phyloP scores from a whole-genome alignment of 2,888 invertebrate genomes.

The Nephrotoma flavescens region DNA sequence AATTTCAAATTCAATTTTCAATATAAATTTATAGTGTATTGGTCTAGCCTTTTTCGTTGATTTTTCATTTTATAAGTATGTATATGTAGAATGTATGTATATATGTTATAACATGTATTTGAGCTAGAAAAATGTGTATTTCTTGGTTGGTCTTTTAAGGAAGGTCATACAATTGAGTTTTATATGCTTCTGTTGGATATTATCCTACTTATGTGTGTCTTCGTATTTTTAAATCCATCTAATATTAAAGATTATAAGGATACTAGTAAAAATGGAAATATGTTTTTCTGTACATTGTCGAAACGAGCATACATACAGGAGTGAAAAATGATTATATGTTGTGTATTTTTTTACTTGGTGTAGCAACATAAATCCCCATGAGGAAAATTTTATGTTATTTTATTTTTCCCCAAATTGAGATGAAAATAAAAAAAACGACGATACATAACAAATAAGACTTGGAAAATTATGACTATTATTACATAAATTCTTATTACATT shows the following conservation, averaged over 20 bases:
- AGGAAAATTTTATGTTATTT: not conserved
- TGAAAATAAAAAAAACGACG: not conserved
- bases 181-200: not conserved
- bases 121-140: not conserved
- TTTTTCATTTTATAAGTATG: not conserved
- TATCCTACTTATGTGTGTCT: not conserved
- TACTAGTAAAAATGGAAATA: not conserved
- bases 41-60: not conserved
- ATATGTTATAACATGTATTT: not conserved
- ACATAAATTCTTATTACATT: not conserved
- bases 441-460: not conserved
- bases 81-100: not conserved
- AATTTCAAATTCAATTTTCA: not conserved
- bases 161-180: not conserved
- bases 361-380: not conserved
- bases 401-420: not conserved
- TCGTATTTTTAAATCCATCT: not conserved
- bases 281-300: not conserved
- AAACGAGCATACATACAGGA: not conserved
- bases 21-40: not conserved
- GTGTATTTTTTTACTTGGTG: not conserved
- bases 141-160: not conserved
- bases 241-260: not conserved
- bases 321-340: not conserved
- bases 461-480: not conserved